A percentile compares a stretch with the other conserved stretches of the same genome.
phyloP scores from a whole-genome alignment of 2,113 vertebrate genomes.

The Nycticebus coucang region DNA sequence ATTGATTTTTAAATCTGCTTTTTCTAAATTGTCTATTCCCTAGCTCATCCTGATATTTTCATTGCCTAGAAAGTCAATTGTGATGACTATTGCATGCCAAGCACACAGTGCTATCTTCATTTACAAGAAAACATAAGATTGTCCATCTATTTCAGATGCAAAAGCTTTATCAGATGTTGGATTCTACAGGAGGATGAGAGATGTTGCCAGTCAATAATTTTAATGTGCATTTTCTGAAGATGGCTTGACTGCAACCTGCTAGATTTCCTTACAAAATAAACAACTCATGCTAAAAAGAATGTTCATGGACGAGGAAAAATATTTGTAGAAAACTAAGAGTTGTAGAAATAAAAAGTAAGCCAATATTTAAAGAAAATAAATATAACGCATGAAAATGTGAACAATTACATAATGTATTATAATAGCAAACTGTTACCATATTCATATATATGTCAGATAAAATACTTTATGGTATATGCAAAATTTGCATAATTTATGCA shows the following conservation, averaged over 20 bases:
- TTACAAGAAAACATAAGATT: conserved; percentile 62
- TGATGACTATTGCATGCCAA: conserved; percentile 65
- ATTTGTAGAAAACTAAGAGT: not conserved
- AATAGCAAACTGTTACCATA: not conserved
- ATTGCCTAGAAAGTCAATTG: conserved; percentile 71
- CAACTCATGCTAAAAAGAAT: not conserved
- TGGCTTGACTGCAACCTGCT: not conserved
- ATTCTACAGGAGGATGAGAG: conserved; percentile 4
- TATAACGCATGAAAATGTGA: not conserved
- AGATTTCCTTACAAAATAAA: not conserved
- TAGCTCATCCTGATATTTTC: conserved; percentile 74
- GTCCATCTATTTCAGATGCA: not conserved
- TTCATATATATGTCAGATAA: not conserved
- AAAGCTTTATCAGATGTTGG: conserved; percentile 48
- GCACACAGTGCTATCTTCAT: conserved; percentile 35
- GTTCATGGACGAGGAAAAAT: not conserved
- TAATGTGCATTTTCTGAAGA: conserved; percentile 33
- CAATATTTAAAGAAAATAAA: not conserved
- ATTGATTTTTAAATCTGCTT: conserved; percentile 79
- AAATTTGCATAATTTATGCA: not conserved
- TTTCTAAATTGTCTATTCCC: conserved; percentile 79
- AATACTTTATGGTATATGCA: not conserved
- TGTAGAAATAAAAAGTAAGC: conserved; percentile 34
- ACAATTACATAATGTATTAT: not conserved
- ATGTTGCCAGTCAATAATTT: not conserved